Conservation (phyloP, 2,113 vertebrate species). For the Vimba vimba region DNA sequence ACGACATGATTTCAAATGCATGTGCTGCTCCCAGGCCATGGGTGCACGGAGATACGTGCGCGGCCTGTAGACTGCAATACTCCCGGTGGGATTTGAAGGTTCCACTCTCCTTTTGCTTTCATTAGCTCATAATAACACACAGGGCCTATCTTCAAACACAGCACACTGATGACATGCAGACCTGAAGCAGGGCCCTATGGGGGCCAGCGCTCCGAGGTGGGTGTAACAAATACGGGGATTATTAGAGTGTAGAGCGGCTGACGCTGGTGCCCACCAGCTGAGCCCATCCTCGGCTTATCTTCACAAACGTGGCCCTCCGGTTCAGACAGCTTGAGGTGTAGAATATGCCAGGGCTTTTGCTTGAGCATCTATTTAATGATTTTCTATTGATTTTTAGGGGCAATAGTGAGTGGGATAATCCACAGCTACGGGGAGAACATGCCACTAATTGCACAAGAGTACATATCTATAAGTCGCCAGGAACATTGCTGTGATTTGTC, state of each 20-base stretch:
- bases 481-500: not conserved
- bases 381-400: conserved; percentile 44
- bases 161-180: conserved; percentile 69
- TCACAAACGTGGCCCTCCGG: conserved; percentile 51
- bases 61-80: conserved; percentile 52
- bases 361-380: conserved; percentile 38
- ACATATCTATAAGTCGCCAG: not conserved
- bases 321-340: conserved; percentile 2
- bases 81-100: conserved; percentile 47
- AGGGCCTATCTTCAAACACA: conserved; percentile 75
- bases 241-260: conserved; percentile 75
- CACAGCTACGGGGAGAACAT: conserved; percentile 22
- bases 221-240: conserved; percentile 77
- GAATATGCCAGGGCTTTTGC: not conserved
- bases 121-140: conserved; percentile 71
- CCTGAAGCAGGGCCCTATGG: conserved; percentile 65
- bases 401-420: conserved; percentile 26
- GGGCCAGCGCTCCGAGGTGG: conserved; percentile 64
- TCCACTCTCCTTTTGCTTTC: conserved; percentile 48
- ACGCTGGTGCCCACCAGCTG: conserved; percentile 66
- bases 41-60: conserved; percentile 68
- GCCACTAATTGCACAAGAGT: conserved; percentile 10
- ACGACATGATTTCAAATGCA: conserved; percentile 64
- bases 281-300: conserved; percentile 71
- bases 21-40: conserved; percentile 70